Evolutionary conservation across 1,140 invertebrate species (phyloP).

Genomic region (Cryptotermes secundus): DNA sequence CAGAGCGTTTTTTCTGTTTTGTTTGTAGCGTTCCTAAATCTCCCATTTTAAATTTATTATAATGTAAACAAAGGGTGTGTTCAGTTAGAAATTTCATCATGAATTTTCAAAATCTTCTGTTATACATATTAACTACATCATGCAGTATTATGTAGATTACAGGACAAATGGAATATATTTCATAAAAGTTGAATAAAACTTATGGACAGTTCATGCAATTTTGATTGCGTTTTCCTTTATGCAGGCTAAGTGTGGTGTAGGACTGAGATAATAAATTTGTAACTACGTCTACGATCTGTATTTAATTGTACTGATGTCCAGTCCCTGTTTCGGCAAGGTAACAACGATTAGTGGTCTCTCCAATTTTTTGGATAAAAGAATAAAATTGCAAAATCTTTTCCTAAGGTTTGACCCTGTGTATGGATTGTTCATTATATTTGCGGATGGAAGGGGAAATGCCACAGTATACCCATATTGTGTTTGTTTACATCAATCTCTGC

Average conservation of each 20-base stretch:
- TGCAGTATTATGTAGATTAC: neutral
- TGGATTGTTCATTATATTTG: neutral
- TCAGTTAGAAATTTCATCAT: neutral
- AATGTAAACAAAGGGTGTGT: neutral
- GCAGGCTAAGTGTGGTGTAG: neutral
- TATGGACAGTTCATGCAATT: neutral
- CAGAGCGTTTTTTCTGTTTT: neutral
- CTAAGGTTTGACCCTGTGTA: neutral
- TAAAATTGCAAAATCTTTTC: neutral
- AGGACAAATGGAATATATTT: neutral
- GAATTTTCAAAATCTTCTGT: neutral
- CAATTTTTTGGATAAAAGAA: neutral
- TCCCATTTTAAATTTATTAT: conserved; percentile 12
- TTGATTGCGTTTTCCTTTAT: neutral
- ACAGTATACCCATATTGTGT: too few relatives aligned
- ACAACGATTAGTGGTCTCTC: neutral
- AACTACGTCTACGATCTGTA: neutral
- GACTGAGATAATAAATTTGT: neutral
- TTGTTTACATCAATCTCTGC: too few relatives aligned
- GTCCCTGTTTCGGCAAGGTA: neutral
- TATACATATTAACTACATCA: neutral
- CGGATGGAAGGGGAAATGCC: too few relatives aligned
- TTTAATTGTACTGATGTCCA: conserved; percentile 13
- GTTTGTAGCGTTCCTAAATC: neutral
- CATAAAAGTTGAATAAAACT: neutral